These are phyloP conservation scores for Erythrolamprus reginae DNA, from an alignment of 2,113 vertebrate species.

Conservation along the genomic window DNA sequence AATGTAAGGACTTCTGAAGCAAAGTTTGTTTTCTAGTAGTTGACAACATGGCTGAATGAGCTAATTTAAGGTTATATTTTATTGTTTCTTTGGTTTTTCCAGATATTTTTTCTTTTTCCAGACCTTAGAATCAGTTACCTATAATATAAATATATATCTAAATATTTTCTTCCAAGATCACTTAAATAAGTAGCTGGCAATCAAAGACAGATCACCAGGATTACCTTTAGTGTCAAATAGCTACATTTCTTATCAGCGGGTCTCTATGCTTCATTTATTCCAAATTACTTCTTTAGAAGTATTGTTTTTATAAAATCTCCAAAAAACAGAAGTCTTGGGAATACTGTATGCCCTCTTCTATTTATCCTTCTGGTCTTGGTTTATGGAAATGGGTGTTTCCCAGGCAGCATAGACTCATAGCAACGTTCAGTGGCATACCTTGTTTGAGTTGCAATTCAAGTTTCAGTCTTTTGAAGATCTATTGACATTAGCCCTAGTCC, in stretches of 20 bases:
- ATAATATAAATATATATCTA: not conserved
- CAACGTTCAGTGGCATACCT: not conserved
- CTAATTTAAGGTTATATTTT: not conserved
- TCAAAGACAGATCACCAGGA: not conserved
- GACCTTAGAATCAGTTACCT: not conserved
- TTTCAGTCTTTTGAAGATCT: slow-evolving; percentile 1
- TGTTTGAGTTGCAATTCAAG: slow-evolving; percentile 5
- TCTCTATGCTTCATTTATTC: not conserved
- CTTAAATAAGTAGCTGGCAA: not conserved
- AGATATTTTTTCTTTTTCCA: not conserved
- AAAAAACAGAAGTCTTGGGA: not conserved
- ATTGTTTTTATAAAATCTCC: not conserved
- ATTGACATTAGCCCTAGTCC: not conserved
- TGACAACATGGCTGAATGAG: slow-evolving; percentile 44
- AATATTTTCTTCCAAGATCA: not conserved
- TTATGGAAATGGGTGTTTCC: slow-evolving; percentile 6
- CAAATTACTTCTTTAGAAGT: not conserved
- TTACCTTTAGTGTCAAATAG: not conserved
- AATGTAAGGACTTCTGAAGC: slow-evolving; percentile 32
- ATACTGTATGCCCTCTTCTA: not conserved
- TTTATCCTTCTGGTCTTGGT: not conserved
- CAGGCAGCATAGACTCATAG: not conserved
- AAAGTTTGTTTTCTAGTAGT: slow-evolving; percentile 36
- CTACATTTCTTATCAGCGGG: not conserved
- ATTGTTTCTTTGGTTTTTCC: not conserved